Conservation (phyloP, 1,140 invertebrate genomes). For the Eueides isabella region DNA sequence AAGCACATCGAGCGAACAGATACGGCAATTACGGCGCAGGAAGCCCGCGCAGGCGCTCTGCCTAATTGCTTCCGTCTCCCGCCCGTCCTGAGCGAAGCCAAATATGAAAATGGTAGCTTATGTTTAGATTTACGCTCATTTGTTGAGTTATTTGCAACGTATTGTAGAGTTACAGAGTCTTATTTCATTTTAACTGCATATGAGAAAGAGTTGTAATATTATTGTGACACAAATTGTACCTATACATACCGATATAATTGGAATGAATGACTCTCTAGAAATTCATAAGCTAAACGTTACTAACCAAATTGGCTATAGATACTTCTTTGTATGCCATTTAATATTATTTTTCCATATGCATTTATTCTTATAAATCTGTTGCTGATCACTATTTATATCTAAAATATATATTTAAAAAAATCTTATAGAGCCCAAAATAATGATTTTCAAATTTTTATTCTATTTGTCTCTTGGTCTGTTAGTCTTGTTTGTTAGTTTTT, state of each 20-base stretch:
- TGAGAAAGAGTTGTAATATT: background rate
- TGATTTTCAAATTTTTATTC: too few relatives aligned
- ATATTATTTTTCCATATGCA: too few relatives aligned
- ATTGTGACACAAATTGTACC: too few relatives aligned
- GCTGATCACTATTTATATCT: too few relatives aligned
- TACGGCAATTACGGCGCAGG: slow-evolving; percentile 55
- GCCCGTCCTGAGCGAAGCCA: slow-evolving; percentile 25
- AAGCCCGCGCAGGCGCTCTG: slow-evolving; percentile 59
- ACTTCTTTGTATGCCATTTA: too few relatives aligned
- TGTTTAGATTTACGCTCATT: background rate
- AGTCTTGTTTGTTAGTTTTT: too few relatives aligned
- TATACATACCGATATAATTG: background rate
- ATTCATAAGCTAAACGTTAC: background rate
- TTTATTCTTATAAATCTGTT: too few relatives aligned
- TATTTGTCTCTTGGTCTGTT: too few relatives aligned
- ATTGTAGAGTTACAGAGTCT: background rate
- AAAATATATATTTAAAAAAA: background rate
- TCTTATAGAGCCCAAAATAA: too few relatives aligned
- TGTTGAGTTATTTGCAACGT: background rate
- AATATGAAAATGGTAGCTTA: slow-evolving; percentile 14
- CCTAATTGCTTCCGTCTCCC: slow-evolving; percentile 56
- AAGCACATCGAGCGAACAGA: slow-evolving; percentile 51
- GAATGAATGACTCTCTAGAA: background rate
- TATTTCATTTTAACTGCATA: background rate
- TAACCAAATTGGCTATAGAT: background rate